Evolutionary conservation across 2,797 vertebrate genomes (phyloP).

Genomic region (Botia kubotai): DNA sequence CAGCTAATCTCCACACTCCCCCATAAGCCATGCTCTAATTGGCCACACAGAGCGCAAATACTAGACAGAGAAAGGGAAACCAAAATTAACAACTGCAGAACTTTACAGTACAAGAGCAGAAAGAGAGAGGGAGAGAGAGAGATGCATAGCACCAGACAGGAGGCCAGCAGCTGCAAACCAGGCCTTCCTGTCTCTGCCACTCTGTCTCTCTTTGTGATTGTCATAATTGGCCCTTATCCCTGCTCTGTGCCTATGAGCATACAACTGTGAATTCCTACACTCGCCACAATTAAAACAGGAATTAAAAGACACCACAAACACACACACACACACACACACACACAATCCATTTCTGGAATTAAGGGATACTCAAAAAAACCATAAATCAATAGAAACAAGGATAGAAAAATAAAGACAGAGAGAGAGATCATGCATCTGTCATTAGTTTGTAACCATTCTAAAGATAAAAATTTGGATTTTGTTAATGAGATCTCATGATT

Average conservation of each 20-base stretch:
- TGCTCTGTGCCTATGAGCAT: conserved; percentile 72
- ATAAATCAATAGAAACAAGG: not conserved
- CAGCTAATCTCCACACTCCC: conserved; percentile 78
- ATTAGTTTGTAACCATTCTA: conserved; percentile 53
- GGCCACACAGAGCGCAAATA: conserved; percentile 71
- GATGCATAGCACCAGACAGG: conserved; percentile 65
- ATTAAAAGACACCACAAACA: conserved; percentile 75
- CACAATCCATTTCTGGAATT: not conserved
- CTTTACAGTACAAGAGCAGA: conserved; percentile 73
- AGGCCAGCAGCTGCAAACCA: conserved; percentile 64
- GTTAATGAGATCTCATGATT: conserved; percentile 76
- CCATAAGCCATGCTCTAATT: conserved; percentile 79
- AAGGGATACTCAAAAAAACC: conserved; percentile 1
- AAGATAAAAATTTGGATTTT: conserved; percentile 61
- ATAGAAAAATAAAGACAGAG: conserved; percentile 56
- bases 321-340: not conserved
- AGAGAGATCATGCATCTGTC: conserved; percentile 53
- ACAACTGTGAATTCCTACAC: conserved; percentile 78
- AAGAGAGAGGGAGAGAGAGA: conserved; percentile 67
- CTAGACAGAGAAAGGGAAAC: conserved; percentile 36
- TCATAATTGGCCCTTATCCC: conserved; percentile 77
- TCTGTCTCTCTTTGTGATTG: conserved; percentile 55
- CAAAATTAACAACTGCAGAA: conserved; percentile 60
- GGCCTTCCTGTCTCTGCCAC: conserved; percentile 54
- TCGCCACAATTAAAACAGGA: conserved; percentile 72